Conservation (phyloP, 2,113 vertebrate genomes). For the Rostratula benghalensis region DNA sequence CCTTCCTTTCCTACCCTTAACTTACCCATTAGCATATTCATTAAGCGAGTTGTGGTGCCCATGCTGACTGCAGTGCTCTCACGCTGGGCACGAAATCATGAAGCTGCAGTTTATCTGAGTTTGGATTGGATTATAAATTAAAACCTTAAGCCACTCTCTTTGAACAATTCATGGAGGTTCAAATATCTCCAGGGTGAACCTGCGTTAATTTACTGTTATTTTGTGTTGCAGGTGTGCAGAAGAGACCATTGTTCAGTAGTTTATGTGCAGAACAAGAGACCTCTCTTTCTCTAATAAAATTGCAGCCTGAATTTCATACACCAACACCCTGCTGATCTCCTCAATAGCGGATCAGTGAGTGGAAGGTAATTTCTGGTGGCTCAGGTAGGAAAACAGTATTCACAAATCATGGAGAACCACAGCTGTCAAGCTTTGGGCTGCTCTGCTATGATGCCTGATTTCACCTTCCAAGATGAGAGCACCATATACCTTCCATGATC, state of each 20-base stretch:
- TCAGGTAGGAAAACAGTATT: background rate
- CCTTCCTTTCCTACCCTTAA: background rate
- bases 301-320: background rate
- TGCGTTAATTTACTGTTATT: background rate
- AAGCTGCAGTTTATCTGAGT: background rate
- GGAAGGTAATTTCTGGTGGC: background rate
- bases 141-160: background rate
- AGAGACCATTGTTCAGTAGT: background rate
- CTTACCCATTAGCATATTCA: constrained; percentile 13
- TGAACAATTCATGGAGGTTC: background rate
- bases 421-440: background rate
- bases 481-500: background rate
- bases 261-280: background rate
- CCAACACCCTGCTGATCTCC: background rate
- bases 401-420: background rate
- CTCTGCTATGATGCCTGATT: background rate
- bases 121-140: constrained; percentile 32
- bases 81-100: constrained; percentile 1
- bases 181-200: background rate
- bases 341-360: background rate
- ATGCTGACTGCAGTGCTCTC: background rate
- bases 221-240: background rate
- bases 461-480: background rate
- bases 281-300: background rate
- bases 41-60: background rate